A percentile compares a stretch with the other conserved stretches of the same genome.
phyloP scores from a whole-genome alignment of 2,797 vertebrate species.

The Numenius phaeopus region DNA sequence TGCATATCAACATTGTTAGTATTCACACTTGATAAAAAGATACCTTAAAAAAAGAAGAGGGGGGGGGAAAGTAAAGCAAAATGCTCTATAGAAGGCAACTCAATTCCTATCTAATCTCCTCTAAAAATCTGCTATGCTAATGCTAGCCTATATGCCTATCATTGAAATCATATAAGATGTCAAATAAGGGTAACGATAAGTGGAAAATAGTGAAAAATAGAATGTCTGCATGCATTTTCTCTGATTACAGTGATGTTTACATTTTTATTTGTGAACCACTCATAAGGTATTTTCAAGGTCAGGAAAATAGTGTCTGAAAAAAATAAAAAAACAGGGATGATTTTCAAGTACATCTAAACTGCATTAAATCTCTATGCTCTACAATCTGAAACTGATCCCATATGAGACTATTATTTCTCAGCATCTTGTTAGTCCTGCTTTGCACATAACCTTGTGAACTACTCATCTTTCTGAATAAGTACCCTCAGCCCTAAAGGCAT shows the following conservation, averaged over 20 bases:
- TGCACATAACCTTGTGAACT: conserved; percentile 62
- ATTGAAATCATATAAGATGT: neutral
- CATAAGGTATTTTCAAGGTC: conserved; percentile 56
- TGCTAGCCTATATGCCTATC: neutral
- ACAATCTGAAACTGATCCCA: conserved; percentile 35
- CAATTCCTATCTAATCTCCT: conserved; percentile 17
- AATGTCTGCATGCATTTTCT: neutral
- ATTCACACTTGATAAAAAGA: conserved; percentile 62
- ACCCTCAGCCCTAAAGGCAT: neutral
- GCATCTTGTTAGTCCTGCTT: conserved; percentile 63
- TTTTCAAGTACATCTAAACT: conserved; percentile 60
- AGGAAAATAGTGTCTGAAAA: neutral
- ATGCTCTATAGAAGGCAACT: neutral
- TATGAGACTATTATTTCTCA: conserved; percentile 69
- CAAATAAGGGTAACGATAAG: conserved; percentile 18
- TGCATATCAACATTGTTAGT: conserved; percentile 37
- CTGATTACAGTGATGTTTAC: conserved; percentile 35
- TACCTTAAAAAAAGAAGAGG: neutral
- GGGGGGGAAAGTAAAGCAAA: neutral
- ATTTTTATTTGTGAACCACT: conserved; percentile 32
- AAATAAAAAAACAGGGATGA: neutral
- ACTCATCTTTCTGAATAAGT: conserved; percentile 24
- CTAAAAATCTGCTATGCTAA: conserved; percentile 37
- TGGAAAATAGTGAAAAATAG: conserved; percentile 9
- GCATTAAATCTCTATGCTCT: conserved; percentile 41